Evolutionary conservation across 2,888 invertebrate genomes (phyloP).

Genomic region (Serripes groenlandicus): DNA sequence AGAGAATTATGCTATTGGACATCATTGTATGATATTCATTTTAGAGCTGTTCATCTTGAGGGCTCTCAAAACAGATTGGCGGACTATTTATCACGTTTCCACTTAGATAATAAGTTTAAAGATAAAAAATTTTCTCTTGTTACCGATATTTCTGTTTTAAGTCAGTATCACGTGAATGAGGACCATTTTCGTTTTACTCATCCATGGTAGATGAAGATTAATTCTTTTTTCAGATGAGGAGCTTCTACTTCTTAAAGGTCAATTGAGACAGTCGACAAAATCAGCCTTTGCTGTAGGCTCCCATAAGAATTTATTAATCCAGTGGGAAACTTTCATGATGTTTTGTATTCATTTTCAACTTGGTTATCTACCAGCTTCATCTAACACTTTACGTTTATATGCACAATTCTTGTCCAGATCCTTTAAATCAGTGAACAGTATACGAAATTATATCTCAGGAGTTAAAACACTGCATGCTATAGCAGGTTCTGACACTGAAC

Average conservation of each 20-base stretch:
- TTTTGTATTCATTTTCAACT: constrained; percentile 31
- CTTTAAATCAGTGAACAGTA: constrained; percentile 28
- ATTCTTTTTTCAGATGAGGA: not conserved
- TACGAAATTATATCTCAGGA: constrained; percentile 29
- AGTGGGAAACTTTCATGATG: constrained; percentile 20
- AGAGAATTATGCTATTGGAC: constrained; percentile 20
- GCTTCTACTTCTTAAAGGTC: not conserved
- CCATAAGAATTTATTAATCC: constrained; percentile 3
- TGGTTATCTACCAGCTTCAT: constrained; percentile 13
- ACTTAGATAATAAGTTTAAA: constrained; percentile 3
- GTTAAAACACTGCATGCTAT: constrained; percentile 23
- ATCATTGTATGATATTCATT: not conserved
- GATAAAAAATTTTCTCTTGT: not conserved
- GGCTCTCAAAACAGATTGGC: not conserved
- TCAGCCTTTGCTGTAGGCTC: constrained; percentile 16
- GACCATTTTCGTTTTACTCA: not conserved
- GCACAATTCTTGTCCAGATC: constrained; percentile 32
- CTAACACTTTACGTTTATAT: constrained; percentile 25
- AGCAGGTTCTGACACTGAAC: not conserved
- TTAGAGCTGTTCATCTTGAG: not conserved
- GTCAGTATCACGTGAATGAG: not conserved
- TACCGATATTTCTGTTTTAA: not conserved
- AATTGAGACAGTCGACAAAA: not conserved
- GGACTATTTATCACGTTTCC: not conserved
- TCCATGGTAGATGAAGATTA: not conserved